A percentile compares a stretch with the other conserved stretches of the same genome.
phyloP scores from a whole-genome alignment of 2,113 vertebrate species.

The Argyrosomus japonicus region DNA sequence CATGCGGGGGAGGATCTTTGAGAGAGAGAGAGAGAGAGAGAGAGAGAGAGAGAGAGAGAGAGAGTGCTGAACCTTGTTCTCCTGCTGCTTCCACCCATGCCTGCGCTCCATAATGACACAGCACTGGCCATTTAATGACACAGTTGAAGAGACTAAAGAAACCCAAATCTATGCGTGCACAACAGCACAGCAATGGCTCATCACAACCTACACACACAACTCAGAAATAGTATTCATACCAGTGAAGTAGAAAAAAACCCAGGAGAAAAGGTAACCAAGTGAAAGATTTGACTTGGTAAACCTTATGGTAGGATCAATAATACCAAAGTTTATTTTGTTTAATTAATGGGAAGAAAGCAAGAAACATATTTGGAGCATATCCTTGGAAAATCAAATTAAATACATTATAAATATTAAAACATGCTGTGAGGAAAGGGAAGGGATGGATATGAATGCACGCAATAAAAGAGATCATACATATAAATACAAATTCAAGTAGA shows the following conservation, averaged over 20 bases:
- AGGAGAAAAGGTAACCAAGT: not conserved
- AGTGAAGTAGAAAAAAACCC: not conserved
- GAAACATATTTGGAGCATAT: not conserved
- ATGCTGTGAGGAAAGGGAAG: not conserved
- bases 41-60: constrained; percentile 48
- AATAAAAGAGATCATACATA: not conserved
- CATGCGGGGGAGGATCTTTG: constrained; percentile 71
- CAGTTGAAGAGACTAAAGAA: constrained; percentile 64
- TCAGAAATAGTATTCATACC: constrained; percentile 30
- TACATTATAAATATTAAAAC: not conserved
- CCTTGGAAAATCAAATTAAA: not conserved
- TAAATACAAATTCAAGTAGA: not conserved
- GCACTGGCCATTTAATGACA: constrained; percentile 74
- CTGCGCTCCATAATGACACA: constrained; percentile 77
- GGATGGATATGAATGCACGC: not conserved
- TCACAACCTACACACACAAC: constrained; percentile 47
- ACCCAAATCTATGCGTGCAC: constrained; percentile 54
- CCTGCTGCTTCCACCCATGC: constrained; percentile 77
- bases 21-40: constrained; percentile 50
- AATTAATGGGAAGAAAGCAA: not conserved
- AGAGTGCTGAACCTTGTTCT: constrained; percentile 67
- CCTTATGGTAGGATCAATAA: not conserved
- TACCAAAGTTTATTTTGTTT: not conserved
- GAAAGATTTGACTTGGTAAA: not conserved
- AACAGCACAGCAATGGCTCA: constrained; percentile 42